Evolutionary conservation across 2,888 invertebrate species (phyloP).

Genomic region (Drosophila atripex): DNA sequence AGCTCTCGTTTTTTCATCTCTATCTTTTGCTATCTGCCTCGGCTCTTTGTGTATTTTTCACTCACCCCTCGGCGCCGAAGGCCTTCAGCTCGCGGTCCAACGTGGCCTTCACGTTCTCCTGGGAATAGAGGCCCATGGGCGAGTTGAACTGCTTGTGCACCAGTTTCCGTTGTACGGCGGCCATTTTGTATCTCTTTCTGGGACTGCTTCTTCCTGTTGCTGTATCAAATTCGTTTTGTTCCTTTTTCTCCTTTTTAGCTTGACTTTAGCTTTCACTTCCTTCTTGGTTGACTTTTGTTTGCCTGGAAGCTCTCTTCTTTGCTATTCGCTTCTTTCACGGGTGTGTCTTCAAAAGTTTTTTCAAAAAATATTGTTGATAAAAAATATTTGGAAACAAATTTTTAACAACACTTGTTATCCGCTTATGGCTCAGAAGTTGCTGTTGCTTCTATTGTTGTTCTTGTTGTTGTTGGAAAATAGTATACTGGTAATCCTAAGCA

Average conservation of each 20-base stretch:
- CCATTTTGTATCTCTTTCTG: constrained; percentile 86
- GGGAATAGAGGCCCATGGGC: constrained; percentile 93
- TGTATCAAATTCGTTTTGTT: constrained; percentile 30
- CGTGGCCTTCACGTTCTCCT: constrained; percentile 91
- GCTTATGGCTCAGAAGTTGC: constrained; percentile 49
- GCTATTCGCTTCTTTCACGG: constrained; percentile 13
- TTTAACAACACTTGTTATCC: constrained; percentile 17
- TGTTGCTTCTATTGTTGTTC: constrained; percentile 14
- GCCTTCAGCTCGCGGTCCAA: constrained; percentile 91
- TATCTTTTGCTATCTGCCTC: constrained; percentile 26
- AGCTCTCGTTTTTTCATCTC: constrained; percentile 1
- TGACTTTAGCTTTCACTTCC: constrained; percentile 43
- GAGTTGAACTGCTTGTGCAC: constrained; percentile 96
- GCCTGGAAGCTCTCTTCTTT: constrained; percentile 21
- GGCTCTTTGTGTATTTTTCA: constrained; percentile 30
- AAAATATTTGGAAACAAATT: constrained; percentile 68
- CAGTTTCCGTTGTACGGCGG: constrained; percentile 87
- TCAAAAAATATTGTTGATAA: constrained; percentile 75
- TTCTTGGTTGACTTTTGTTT: constrained; percentile 27
- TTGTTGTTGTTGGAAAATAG: constrained; percentile 22
- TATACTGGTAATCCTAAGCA: constrained; percentile 45
- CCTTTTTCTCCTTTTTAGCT: constrained; percentile 46
- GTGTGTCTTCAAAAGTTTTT: constrained; percentile 67
- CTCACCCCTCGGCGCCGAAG: constrained; percentile 92
- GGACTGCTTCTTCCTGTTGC: constrained; percentile 19